These are phyloP conservation scores for Tinea semifulvella DNA, from an alignment of 2,888 invertebrate species.

Conservation along the genomic window DNA sequence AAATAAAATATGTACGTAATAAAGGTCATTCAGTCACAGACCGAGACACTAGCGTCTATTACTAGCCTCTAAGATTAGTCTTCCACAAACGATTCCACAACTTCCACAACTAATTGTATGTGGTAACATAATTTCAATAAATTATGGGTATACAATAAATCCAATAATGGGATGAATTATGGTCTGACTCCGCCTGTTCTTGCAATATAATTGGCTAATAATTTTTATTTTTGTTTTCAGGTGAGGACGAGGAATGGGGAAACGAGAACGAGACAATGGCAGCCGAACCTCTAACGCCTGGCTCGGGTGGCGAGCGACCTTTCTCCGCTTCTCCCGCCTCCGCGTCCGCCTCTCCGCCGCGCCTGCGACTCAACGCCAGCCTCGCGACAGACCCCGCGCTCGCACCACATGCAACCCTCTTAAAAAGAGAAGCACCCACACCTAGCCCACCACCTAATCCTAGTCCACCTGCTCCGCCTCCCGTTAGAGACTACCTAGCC, in stretches of 20 bases:
- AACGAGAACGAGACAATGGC: conserved; percentile 68
- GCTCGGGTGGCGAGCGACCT: conserved; percentile 51
- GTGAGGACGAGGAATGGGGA: conserved; percentile 74
- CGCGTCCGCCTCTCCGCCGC: conserved; percentile 63
- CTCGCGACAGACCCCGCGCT: conserved; percentile 86
- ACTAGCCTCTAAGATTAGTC: too few species aligned
- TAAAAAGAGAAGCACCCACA: conserved; percentile 51
- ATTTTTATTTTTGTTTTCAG: conserved; percentile 48
- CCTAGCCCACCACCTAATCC: conserved; percentile 41
- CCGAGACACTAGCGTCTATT: too few species aligned
- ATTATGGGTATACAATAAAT: too few species aligned
- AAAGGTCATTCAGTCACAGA: too few species aligned
- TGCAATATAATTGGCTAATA: too few species aligned
- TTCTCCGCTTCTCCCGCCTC: conserved; percentile 25
- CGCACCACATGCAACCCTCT: conserved; percentile 71
- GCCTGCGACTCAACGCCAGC: conserved; percentile 79
- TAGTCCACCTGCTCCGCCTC: conserved; percentile 25
- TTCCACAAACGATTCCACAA: too few species aligned
- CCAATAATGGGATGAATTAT: too few species aligned
- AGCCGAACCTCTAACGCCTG: conserved; percentile 61
- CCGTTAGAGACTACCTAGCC: conserved; percentile 53
- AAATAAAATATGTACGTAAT: too few species aligned
- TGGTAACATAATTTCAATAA: too few species aligned
- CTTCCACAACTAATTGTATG: too few species aligned
- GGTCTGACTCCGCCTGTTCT: too few species aligned